Conservation (phyloP, 2,888 invertebrate species). For the Sisyra nigra region DNA sequence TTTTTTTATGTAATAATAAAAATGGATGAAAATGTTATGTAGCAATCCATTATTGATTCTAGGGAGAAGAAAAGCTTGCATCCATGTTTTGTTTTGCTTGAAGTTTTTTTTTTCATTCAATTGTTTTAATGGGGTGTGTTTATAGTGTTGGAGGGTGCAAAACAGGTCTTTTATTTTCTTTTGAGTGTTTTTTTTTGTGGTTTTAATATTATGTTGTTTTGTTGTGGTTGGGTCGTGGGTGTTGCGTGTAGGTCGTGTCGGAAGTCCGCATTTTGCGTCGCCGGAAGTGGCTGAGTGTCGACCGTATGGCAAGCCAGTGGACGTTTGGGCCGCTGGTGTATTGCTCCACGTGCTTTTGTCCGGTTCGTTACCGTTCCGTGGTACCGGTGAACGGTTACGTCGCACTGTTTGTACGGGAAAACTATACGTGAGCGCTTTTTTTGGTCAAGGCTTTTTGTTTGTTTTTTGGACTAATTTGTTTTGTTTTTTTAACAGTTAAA, state of each 20-base stretch:
- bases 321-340: slow-evolving; percentile 96
- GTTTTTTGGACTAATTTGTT: neutral
- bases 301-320: slow-evolving; percentile 86
- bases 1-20: no score
- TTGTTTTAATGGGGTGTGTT: no score
- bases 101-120: no score
- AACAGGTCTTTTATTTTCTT: slow-evolving; percentile 1
- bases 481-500: slow-evolving; percentile 50
- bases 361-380: slow-evolving; percentile 89
- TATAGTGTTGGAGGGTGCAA: no score
- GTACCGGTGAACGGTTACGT: slow-evolving; percentile 83
- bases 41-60: no score
- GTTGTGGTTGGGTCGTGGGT: neutral
- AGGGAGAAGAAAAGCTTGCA: no score
- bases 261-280: slow-evolving; percentile 95
- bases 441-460: neutral
- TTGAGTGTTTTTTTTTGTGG: slow-evolving; percentile 1
- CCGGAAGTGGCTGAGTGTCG: slow-evolving; percentile 90
- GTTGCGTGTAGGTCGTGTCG: slow-evolving; percentile 58
- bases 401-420: slow-evolving; percentile 79
- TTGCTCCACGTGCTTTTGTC: slow-evolving; percentile 85
- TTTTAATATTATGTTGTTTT: no score
- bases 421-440: slow-evolving; percentile 48
- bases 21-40: no score
- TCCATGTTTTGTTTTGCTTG: no score